A percentile compares a stretch with the other conserved stretches of the same genome.
These are phyloP conservation scores for Conomelus anceps DNA, from an alignment of 2,888 invertebrate genomes.

Conservation along the genomic window DNA sequence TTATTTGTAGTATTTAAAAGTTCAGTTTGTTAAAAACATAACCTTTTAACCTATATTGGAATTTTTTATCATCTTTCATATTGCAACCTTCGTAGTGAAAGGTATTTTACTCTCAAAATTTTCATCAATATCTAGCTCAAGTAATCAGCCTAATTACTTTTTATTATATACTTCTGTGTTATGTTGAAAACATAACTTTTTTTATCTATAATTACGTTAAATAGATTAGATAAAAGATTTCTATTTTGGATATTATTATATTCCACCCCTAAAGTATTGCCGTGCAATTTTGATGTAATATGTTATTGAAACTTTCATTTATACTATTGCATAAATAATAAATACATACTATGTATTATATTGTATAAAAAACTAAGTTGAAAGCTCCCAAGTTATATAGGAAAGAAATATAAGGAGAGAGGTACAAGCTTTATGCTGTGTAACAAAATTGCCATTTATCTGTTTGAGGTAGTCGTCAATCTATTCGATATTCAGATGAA, in stretches of 20 bases:
- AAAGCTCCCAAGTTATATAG: not conserved
- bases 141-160: too few relatives aligned
- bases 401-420: not conserved
- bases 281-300: not conserved
- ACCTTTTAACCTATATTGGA: too few relatives aligned
- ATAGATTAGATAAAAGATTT: not conserved
- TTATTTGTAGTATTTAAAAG: too few relatives aligned
- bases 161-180: too few relatives aligned
- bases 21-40: too few relatives aligned
- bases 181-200: not conserved
- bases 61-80: too few relatives aligned
- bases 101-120: too few relatives aligned
- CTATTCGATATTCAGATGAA: not conserved
- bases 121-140: too few relatives aligned
- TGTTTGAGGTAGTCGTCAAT: not conserved
- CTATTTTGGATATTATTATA: not conserved
- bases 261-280: not conserved
- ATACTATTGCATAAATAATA: not conserved
- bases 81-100: too few relatives aligned
- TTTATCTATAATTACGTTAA: not conserved
- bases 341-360: not conserved
- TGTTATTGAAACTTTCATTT: not conserved
- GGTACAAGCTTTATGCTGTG: not conserved
- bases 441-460: not conserved
- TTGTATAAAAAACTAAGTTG: not conserved